Evolutionary conservation across 2,888 invertebrate genomes (phyloP).

Genomic region (Drosophila conformis): DNA sequence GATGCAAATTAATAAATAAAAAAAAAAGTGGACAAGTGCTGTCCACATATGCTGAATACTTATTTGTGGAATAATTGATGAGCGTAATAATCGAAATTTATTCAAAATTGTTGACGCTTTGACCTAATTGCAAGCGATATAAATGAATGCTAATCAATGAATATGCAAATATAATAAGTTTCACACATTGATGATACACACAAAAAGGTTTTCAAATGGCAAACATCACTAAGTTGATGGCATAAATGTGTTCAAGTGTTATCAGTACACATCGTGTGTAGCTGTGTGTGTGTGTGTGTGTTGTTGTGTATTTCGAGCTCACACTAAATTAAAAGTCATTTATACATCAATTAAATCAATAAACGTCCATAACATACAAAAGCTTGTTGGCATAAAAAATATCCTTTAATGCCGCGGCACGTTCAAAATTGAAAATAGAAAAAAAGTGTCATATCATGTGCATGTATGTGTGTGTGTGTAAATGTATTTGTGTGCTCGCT

Average conservation of each 20-base stretch:
- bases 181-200: conserved; percentile 4
- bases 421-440: conserved; percentile 4
- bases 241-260: conserved; percentile 55
- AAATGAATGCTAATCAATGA: conserved; percentile 12
- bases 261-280: conserved; percentile 8
- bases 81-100: conserved; percentile 25
- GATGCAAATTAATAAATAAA: conserved; percentile 15
- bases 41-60: conserved; percentile 7
- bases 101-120: conserved; percentile 35
- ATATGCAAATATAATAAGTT: conserved; percentile 36
- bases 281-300: conserved; percentile 7
- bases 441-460: conserved; percentile 26
- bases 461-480: conserved; percentile 6
- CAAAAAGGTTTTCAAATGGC: conserved; percentile 48
- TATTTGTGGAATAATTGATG: conserved; percentile 8
- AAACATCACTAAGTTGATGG: conserved; percentile 58
- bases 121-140: conserved; percentile 18
- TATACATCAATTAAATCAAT: conserved; percentile 44
- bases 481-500: neutral
- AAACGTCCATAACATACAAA: conserved; percentile 44
- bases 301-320: conserved; percentile 39
- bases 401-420: conserved; percentile 38
- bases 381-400: conserved; percentile 32
- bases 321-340: conserved; percentile 55
- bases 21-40: neutral